Conservation (phyloP, 2,888 invertebrate genomes). For the Drosophila fulvimacula region DNA sequence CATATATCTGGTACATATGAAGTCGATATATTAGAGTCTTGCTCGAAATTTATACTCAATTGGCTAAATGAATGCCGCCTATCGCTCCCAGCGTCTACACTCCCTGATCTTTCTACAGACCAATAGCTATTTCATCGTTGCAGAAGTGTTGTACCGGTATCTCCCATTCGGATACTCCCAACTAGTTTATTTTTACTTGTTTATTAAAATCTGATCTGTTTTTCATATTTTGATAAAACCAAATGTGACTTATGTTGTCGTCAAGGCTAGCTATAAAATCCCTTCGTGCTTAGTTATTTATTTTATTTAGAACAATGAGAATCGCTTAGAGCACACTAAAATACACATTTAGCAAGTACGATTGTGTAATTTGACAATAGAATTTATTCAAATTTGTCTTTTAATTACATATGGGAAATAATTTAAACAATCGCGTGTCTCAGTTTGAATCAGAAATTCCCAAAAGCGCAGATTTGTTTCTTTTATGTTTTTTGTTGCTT, state of each 20-base stretch:
- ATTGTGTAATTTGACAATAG: conserved; percentile 40
- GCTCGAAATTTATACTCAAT: no score
- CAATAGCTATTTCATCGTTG: background rate
- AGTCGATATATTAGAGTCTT: no score
- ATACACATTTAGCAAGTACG: conserved; percentile 12
- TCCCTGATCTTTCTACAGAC: background rate
- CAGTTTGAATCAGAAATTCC: conserved; percentile 41
- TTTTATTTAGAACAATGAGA: conserved; percentile 36
- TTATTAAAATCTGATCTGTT: background rate
- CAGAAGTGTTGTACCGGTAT: background rate
- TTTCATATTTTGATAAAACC: background rate
- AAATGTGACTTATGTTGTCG: background rate
- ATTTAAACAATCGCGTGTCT: conserved; percentile 57
- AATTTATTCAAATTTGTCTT: conserved; percentile 49
- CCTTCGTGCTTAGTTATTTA: no score
- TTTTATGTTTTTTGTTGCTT: conserved; percentile 25
- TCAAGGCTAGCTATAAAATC: background rate
- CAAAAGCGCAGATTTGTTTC: conserved; percentile 48
- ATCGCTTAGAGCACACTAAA: conserved; percentile 24
- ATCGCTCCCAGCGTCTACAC: no score
- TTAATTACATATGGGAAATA: conserved; percentile 59
- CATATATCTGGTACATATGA: no score
- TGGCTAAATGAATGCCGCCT: no score
- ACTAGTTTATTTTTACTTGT: background rate
- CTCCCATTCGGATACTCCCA: background rate